Evolutionary conservation across 2,113 vertebrate genomes (phyloP), one percentile per base, ranked within the genome.

Genomic region (Crotophaga sulcirostris): DNA sequence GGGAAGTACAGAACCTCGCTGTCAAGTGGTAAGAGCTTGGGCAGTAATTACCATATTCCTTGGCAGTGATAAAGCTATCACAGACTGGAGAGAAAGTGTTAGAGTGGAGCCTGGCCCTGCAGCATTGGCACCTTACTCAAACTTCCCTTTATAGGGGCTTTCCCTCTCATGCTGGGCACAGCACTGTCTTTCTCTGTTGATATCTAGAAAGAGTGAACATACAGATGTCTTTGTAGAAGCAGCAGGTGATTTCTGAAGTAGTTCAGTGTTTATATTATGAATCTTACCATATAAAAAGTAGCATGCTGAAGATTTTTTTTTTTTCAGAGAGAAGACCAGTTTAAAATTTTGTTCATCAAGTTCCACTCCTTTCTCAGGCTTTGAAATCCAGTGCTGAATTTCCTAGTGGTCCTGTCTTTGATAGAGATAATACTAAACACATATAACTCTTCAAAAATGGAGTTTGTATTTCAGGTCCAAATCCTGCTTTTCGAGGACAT

Each of bases 1-100:
- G 99, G 12, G 99, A 99, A 95, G 99, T 99, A 38, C 99, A 99
- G 97, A 99, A 99, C 97, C 97, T 99, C 24, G 99, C 99, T 5
- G 99, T 99, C 68, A 99, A 99, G 97, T 99, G 99, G 99, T 99
- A 96, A 98, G 98, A 45, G 56, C 33, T 4, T 58, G 3, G 2
- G 9, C 66, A 40, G 31, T 16, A 26, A 5, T 2, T 29, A 7
- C 59, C 6, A 0, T 21, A 2, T n/a, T 64, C 40, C 42, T 19
- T 75, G 73, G 34, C 38, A 16, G 1, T 26, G 1, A 3, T 8
- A 7, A 28, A 82, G 66, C 55, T 45, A 26, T 38, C 64, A 11
- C 64, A 62, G 54, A 9, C 44, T 7, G 10, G 36, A 38, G 75
- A 25, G 51, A 5, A 52, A 3, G n/a, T 3, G 2, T 36, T 36